Evolutionary conservation across 2,113 vertebrate genomes (phyloP), one percentile per base, ranked within the genome.

Genomic region (Zosterops japonicus): DNA sequence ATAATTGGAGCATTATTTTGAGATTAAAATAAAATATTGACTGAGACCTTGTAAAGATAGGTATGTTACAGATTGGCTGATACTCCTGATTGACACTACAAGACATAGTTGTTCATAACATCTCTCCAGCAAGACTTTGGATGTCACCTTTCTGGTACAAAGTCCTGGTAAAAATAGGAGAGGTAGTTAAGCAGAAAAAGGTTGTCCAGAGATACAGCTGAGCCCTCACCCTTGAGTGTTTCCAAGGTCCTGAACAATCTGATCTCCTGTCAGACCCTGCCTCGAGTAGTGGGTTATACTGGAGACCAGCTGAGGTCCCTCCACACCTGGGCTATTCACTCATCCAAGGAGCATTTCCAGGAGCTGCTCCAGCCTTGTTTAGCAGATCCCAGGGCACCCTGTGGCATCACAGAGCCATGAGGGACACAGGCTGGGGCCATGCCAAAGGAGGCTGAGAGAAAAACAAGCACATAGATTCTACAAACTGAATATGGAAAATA

Each of bases 11-110:
- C 33, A 2, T 63, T 70, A 21, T n/a, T 70, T 21, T 25, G 20
- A 67, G 11, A 74, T 9, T 25, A 63, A 80, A 93, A 55, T 63
- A 68, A 67, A 18, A 31, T 29, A 24, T 46, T 59, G 22, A 28
- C 27, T 47, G 15, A 77, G 9, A 19, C 19, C 4, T 79, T 61
- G 3, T 27, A 63, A 83, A 75, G 31, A 53, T 8, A 47, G 4
- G 2, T 33, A n/a, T 1, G 0, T 53, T 52, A 29, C 49, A 70
- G 39, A 11, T 9, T 42, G 6, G 1, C 23, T 81, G 35, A 11
- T 19, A 16, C 2, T 72, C 59, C 14, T 33, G 21, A 3, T 29
- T 46, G 18, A 79, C 24, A 44, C 8, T 50, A 46, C 5, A 22
- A 24, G 23, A 28, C 5, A 35, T 0, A 61, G 25, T 4, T 65